Percentiles rank a stretch among this genome's conserved stretches.
These are phyloP conservation scores for Xestia ashworthii DNA, from an alignment of 2,888 invertebrate species.

Conservation along the genomic window DNA sequence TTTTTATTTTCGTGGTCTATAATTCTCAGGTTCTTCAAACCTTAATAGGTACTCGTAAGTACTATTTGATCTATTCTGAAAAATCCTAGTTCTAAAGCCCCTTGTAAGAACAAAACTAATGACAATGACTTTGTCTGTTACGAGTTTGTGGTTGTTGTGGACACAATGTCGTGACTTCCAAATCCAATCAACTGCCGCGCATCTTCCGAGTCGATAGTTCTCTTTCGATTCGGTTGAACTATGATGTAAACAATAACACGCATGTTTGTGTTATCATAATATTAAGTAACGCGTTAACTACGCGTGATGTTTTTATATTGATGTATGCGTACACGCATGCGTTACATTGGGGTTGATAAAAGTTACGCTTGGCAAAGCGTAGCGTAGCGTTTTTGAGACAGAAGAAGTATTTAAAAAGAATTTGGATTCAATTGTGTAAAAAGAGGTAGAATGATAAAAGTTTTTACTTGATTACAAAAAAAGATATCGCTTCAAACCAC, in stretches of 20 bases:
- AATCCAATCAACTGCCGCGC: slow-evolving; percentile 26
- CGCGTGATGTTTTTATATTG: slow-evolving; percentile 32
- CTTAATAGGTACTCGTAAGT: too few species aligned
- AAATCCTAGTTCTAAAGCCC: slow-evolving; percentile 3
- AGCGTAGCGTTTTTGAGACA: neutral
- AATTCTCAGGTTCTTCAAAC: neutral
- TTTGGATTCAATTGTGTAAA: neutral
- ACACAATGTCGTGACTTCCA: slow-evolving; percentile 31
- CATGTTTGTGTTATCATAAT: slow-evolving; percentile 40
- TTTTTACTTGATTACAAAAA: neutral
- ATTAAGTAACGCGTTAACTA: slow-evolving; percentile 33
- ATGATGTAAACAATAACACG: slow-evolving; percentile 56
- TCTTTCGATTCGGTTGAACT: slow-evolving; percentile 43
- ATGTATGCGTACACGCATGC: slow-evolving; percentile 24
- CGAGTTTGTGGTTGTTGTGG: neutral
- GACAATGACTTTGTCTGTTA: slow-evolving; percentile 16
- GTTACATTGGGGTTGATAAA: slow-evolving; percentile 21
- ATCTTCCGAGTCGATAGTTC: slow-evolving; percentile 38
- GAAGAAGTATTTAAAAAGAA: neutral
- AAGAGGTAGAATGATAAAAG: neutral
- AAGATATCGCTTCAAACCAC: neutral
- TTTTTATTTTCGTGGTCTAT: neutral
- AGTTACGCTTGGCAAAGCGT: slow-evolving; percentile 18
- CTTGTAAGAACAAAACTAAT: slow-evolving; percentile 8
- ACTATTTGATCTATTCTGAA: neutral